A percentile compares a stretch with the other conserved stretches of the same genome.
Evolutionary conservation across 2,888 invertebrate genomes (phyloP).

Genomic region (Herminia tarsipennalis): DNA sequence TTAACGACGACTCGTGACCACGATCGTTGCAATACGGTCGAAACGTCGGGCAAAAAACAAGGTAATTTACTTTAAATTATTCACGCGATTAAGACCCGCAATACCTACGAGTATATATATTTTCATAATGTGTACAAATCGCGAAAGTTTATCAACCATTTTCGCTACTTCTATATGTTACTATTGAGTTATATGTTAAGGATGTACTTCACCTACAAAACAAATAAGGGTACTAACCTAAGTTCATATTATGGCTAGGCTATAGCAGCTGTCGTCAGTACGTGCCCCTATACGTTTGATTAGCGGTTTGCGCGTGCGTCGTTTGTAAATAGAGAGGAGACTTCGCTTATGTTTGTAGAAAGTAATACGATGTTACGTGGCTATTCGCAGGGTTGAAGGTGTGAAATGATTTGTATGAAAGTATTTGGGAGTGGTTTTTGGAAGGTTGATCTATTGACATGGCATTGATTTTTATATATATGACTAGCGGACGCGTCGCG

Average conservation of each 20-base stretch:
- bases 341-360: conserved; percentile 63
- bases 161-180: neutral
- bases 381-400: conserved; percentile 20
- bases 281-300: conserved; percentile 29
- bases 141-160: too few relatives aligned
- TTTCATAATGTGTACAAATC: too few relatives aligned
- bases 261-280: neutral
- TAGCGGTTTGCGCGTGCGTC: conserved; percentile 31
- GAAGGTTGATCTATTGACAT: neutral
- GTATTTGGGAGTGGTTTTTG: conserved; percentile 1
- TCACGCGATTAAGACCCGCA: too few relatives aligned
- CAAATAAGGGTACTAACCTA: conserved; percentile 3
- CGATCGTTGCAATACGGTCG: too few relatives aligned
- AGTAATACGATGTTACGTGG: conserved; percentile 47
- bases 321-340: conserved; percentile 53
- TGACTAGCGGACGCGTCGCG: too few relatives aligned
- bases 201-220: conserved; percentile 1
- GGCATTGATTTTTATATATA: neutral
- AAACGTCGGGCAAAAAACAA: too few relatives aligned
- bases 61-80: too few relatives aligned
- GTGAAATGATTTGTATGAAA: conserved; percentile 6
- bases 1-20: too few relatives aligned
- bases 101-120: too few relatives aligned
- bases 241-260: conserved; percentile 1
- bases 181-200: neutral